phyloP scores from a whole-genome alignment of 2,113 vertebrate genomes.

The Platichthys stellatus region DNA sequence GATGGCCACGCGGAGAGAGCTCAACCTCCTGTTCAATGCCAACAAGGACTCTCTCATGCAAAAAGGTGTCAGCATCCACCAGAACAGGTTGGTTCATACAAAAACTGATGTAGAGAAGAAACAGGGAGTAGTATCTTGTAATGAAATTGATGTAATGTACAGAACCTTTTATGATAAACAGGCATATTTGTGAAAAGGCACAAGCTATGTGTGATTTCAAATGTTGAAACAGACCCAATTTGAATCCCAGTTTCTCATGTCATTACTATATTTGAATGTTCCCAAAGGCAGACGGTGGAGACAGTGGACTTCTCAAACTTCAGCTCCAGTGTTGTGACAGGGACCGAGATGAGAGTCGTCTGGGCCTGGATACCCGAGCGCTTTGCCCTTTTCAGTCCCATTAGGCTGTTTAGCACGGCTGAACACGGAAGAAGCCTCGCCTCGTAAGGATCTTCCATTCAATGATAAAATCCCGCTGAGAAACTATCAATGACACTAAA shows the following conservation, averaged over 20 bases:
- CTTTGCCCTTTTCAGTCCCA: slow-evolving; percentile 86
- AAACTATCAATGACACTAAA: background rate
- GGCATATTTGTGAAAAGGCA: background rate
- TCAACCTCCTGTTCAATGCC: slow-evolving; percentile 88
- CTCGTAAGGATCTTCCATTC: slow-evolving; percentile 75
- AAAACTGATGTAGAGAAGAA: background rate
- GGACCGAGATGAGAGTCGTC: slow-evolving; percentile 87
- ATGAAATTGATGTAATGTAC: no score
- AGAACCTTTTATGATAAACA: background rate
- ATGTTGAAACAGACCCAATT: background rate
- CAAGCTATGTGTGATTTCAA: background rate
- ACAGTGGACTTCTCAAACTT: slow-evolving; percentile 83
- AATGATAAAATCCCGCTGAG: background rate
- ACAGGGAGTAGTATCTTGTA: background rate
- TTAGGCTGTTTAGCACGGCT: slow-evolving; percentile 82
- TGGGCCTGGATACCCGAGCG: slow-evolving; percentile 93
- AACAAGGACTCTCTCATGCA: slow-evolving; percentile 85
- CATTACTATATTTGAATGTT: slow-evolving; percentile 13
- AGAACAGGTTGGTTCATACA: slow-evolving; percentile 82
- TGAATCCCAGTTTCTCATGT: background rate
- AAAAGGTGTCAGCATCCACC: slow-evolving; percentile 84
- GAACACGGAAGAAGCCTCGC: slow-evolving; percentile 84
- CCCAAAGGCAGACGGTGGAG: slow-evolving; percentile 80
- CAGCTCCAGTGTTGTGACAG: slow-evolving; percentile 82
- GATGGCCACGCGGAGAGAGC: slow-evolving; percentile 86